These are phyloP conservation scores for Capra hircus DNA, from an alignment of 2,113 vertebrate genomes.

Conservation along the genomic window DNA sequence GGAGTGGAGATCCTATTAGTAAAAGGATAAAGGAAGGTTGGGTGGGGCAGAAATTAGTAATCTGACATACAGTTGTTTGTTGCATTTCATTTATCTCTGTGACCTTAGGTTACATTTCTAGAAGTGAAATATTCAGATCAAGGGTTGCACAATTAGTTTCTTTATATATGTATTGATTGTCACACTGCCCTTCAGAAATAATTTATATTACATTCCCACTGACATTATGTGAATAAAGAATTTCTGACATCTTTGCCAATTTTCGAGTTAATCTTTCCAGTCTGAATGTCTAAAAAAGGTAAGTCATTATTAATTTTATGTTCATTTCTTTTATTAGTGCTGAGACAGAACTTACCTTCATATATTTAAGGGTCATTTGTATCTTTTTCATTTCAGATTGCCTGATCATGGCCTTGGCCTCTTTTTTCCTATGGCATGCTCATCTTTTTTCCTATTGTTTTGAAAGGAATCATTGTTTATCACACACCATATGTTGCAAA, in stretches of 20 bases:
- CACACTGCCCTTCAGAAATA: background rate
- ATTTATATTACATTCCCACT: background rate
- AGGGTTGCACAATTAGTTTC: background rate
- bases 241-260: background rate
- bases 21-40: background rate
- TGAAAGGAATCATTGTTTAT: background rate
- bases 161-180: background rate
- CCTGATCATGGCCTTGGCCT: background rate
- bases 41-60: background rate
- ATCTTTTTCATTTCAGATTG: background rate
- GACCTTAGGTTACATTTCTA: background rate
- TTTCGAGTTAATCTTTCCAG: background rate
- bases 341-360: background rate
- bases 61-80: background rate
- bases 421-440: background rate
- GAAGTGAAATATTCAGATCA: conserved; percentile 9
- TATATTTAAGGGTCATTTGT: background rate
- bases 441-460: background rate
- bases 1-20: background rate
- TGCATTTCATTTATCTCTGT: background rate
- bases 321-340: background rate
- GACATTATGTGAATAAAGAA: background rate
- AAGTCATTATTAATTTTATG: background rate
- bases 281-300: background rate
- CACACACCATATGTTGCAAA: background rate